A percentile compares a stretch with the other conserved stretches of the same genome.
Evolutionary conservation across 2,113 vertebrate genomes (phyloP).

Genomic region (Dissostichus mawsoni): DNA sequence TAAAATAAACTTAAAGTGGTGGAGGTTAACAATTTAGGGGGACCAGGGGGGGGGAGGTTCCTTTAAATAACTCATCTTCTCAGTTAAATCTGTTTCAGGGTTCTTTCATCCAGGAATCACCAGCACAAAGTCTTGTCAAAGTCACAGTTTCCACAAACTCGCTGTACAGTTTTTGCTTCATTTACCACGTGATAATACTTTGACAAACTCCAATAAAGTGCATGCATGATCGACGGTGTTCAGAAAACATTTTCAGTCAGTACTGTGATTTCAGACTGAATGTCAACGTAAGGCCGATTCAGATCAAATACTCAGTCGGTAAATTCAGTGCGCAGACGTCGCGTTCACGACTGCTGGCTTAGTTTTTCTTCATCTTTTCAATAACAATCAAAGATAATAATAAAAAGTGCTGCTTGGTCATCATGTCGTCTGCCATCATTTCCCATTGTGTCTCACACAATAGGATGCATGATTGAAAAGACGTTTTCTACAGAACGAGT

Average conservation of each 20-base stretch:
- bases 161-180: conserved; percentile 58
- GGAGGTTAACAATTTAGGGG: background rate
- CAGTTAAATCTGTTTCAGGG: conserved; percentile 24
- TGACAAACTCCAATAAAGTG: conserved; percentile 77
- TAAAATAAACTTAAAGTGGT: background rate
- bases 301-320: conserved; percentile 47
- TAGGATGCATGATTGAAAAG: conserved; percentile 57
- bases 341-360: conserved; percentile 31
- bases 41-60: conserved; percentile 30
- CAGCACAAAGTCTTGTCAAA: conserved; percentile 48
- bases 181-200: conserved; percentile 62
- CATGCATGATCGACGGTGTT: conserved; percentile 75
- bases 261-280: conserved; percentile 39
- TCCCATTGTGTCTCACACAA: conserved; percentile 62
- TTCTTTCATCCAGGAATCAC: conserved; percentile 48
- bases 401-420: conserved; percentile 55
- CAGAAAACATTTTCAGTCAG: conserved; percentile 50
- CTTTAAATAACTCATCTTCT: conserved; percentile 36
- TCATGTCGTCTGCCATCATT: conserved; percentile 46
- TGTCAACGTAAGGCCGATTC: conserved; percentile 59
- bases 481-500: conserved; percentile 61
- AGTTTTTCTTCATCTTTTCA: conserved; percentile 55
- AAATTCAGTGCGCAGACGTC: conserved; percentile 40
- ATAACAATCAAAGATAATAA: conserved; percentile 44
- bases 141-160: conserved; percentile 61